A percentile compares a stretch with the other conserved stretches of the same genome.
These are phyloP conservation scores for Podilymbus podiceps DNA, from an alignment of 2,113 vertebrate genomes.

Conservation along the genomic window DNA sequence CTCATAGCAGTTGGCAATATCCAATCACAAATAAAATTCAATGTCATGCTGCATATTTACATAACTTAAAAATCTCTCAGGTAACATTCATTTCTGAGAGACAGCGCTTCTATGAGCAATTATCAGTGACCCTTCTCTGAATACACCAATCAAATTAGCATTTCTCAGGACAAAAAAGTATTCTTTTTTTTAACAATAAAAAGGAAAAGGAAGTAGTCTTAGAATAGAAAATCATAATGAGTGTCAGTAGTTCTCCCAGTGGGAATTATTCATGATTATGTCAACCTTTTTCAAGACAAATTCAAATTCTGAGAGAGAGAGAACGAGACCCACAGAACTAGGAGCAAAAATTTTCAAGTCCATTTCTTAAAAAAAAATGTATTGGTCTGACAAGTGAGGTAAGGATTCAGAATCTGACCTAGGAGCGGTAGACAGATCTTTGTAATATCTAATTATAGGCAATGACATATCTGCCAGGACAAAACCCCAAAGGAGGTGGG, in stretches of 20 bases:
- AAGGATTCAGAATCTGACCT: neutral
- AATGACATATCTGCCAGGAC: neutral
- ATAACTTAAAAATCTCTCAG: neutral
- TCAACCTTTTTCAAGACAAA: conserved; percentile 34
- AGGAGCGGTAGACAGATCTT: neutral
- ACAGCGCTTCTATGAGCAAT: neutral
- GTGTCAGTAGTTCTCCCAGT: neutral
- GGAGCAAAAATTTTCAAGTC: neutral
- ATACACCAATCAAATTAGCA: conserved; percentile 1
- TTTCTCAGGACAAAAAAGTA: neutral
- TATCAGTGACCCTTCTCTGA: neutral
- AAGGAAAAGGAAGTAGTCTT: neutral
- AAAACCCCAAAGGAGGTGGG: neutral
- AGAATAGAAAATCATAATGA: conserved; percentile 37
- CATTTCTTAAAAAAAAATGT: neutral
- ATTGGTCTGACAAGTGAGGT: neutral
- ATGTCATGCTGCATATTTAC: neutral
- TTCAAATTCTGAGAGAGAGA: neutral
- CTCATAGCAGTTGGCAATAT: neutral
- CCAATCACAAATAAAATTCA: neutral
- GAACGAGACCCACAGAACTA: neutral
- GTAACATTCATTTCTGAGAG: neutral
- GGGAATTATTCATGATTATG: conserved; percentile 48
- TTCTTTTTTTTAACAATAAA: neutral
- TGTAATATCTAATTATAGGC: neutral